Conservation (phyloP, 2,888 invertebrate species). For the Tenthredo mesomela region DNA sequence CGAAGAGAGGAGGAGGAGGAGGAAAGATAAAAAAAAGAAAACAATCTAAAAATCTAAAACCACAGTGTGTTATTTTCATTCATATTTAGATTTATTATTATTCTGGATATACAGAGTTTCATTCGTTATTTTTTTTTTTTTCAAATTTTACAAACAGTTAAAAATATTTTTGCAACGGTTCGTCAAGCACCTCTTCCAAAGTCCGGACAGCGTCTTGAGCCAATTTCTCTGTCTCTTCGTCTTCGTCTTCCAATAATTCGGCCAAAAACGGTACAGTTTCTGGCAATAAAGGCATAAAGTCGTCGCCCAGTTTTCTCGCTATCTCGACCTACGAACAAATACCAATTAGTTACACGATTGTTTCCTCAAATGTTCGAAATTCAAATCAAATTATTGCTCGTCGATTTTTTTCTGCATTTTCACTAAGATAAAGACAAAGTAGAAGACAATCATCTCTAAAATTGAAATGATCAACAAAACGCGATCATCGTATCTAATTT, state of each 20-base stretch:
- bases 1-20: background rate
- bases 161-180: conserved; percentile 94
- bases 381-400: too few species aligned
- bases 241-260: conserved; percentile 95
- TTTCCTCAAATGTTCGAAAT: background rate
- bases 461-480: background rate
- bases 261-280: conserved; percentile 97
- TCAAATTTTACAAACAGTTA: conserved; percentile 74
- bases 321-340: conserved; percentile 82
- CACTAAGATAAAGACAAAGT: too few species aligned
- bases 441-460: too few species aligned
- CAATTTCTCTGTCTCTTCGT: conserved; percentile 88
- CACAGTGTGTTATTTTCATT: background rate
- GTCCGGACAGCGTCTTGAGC: conserved; percentile 91
- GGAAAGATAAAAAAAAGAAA: background rate
- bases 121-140: too few species aligned
- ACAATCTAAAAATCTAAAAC: background rate
- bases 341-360: background rate
- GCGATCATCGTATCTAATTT: background rate
- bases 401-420: too few species aligned
- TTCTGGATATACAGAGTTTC: too few species aligned
- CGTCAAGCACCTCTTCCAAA: conserved; percentile 92
- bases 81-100: background rate
- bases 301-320: conserved; percentile 91
- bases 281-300: conserved; percentile 92